phyloP scores from a whole-genome alignment of 2,797 vertebrate genomes.

The Picus viridis region DNA sequence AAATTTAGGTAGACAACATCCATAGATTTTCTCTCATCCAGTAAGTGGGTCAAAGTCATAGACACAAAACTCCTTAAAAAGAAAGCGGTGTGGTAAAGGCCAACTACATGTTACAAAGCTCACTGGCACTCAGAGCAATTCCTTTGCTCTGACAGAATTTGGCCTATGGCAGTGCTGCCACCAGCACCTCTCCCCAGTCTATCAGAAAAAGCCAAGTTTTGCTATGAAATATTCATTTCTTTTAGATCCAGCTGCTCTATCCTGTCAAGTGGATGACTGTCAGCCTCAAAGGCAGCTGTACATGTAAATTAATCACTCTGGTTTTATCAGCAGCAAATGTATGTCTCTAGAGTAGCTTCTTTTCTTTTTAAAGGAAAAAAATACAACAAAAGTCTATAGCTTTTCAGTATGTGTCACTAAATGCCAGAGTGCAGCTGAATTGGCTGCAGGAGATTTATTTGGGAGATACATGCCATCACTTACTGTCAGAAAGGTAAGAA shows the following conservation, averaged over 20 bases:
- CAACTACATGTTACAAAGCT: not conserved
- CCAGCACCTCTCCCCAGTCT: conserved; percentile 15
- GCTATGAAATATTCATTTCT: conserved; percentile 67
- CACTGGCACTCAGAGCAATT: not conserved
- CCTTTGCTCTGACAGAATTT: not conserved
- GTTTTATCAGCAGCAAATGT: not conserved
- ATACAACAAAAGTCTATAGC: not conserved
- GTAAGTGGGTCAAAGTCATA: not conserved
- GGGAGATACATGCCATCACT: not conserved
- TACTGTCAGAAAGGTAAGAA: not conserved
- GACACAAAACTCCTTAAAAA: not conserved
- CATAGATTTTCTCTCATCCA: not conserved
- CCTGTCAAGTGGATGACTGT: conserved; percentile 47
- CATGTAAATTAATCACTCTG: conserved; percentile 43
- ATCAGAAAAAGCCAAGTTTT: conserved; percentile 28
- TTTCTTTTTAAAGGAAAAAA: not conserved
- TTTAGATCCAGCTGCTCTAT: conserved; percentile 9
- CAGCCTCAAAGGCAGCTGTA: conserved; percentile 38
- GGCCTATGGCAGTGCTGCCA: not conserved
- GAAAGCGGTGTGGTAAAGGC: not conserved
- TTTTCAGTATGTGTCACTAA: not conserved
- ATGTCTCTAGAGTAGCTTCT: not conserved
- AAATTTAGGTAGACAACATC: not conserved
- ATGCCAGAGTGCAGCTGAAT: not conserved
- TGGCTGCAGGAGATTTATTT: not conserved